A percentile compares a stretch with the other conserved stretches of the same genome.
phyloP scores from a whole-genome alignment of 35 echinoderm and acorn worm genomes.

The Strongylocentrotus purpuratus region DNA sequence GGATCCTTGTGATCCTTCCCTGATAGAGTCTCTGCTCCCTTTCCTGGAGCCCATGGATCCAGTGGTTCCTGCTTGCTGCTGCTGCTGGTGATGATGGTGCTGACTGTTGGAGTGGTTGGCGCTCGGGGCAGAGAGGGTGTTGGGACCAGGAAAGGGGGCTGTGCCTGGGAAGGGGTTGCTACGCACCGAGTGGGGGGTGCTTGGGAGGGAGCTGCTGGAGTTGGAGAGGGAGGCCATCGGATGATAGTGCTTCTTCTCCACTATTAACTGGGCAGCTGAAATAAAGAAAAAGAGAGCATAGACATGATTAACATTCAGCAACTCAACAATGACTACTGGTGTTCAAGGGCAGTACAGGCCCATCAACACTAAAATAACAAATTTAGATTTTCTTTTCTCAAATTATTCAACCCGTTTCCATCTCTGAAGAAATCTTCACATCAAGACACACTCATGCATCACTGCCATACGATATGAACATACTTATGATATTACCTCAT shows the following conservation, averaged over 20 bases:
- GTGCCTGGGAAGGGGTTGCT: constrained; percentile 83
- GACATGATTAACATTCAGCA: not conserved
- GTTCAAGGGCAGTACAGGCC: too few species aligned
- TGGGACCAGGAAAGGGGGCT: constrained; percentile 55
- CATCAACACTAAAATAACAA: too few species aligned
- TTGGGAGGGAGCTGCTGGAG: constrained; percentile 91
- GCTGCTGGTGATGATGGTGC: constrained; percentile 69
- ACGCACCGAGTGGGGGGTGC: constrained; percentile 90
- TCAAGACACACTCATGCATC: too few species aligned
- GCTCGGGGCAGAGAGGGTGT: constrained; percentile 68
- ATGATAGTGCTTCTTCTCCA: constrained; percentile 85
- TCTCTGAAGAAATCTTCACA: too few species aligned
- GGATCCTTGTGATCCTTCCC: constrained; percentile 36
- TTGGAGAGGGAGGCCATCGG: constrained; percentile 78
- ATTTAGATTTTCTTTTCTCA: too few species aligned
- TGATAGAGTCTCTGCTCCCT: constrained; percentile 56
- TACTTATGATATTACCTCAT: too few species aligned
- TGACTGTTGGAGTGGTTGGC: constrained; percentile 92
- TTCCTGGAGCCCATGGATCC: constrained; percentile 65
- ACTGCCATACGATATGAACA: too few species aligned
- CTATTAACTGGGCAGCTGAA: constrained; percentile 93
- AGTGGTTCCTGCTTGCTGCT: constrained; percentile 54
- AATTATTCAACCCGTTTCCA: too few species aligned
- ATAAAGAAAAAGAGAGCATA: constrained; percentile 16
- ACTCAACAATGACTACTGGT: too few species aligned